Percentiles rank a stretch among this genome's conserved stretches.
These are phyloP conservation scores for Microctenopoma stevenorrisi DNA, from an alignment of 2,797 vertebrate species.

Conservation along the genomic window DNA sequence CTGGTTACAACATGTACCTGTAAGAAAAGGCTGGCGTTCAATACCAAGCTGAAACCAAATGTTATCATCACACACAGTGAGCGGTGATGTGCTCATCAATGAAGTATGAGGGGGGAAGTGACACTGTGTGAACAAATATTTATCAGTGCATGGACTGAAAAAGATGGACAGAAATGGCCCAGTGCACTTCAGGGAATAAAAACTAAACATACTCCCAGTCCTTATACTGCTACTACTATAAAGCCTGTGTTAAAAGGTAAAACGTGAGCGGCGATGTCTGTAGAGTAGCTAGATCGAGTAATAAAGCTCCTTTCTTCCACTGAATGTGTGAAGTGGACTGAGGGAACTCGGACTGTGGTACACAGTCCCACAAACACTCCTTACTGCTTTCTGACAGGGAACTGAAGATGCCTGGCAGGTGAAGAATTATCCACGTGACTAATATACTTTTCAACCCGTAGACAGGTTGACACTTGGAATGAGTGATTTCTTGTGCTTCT, in stretches of 20 bases:
- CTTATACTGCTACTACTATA: no score
- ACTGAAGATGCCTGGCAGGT: constrained; percentile 39
- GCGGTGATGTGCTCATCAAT: not conserved
- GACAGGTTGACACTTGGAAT: constrained; percentile 32
- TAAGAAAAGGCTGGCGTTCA: not conserved
- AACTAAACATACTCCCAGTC: not conserved
- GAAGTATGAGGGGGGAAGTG: not conserved
- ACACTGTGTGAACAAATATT: not conserved
- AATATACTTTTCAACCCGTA: constrained; percentile 28
- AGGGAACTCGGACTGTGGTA: not conserved
- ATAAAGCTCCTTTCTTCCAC: not conserved
- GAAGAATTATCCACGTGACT: constrained; percentile 46
- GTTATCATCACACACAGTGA: not conserved
- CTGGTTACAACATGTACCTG: not conserved
- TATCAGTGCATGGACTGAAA: not conserved
- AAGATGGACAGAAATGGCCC: not conserved
- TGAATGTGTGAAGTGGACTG: not conserved
- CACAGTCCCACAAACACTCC: constrained; percentile 25
- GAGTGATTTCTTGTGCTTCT: constrained; percentile 30
- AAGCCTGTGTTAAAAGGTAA: not conserved
- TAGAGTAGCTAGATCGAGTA: not conserved
- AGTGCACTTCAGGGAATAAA: not conserved
- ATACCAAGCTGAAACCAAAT: not conserved
- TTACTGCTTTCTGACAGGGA: constrained; percentile 50
- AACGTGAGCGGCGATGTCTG: not conserved